Evolutionary conservation across 2,888 invertebrate species (phyloP), one percentile per base, ranked within the genome.

Genomic region (Thysanoteuthis rhombus): DNA sequence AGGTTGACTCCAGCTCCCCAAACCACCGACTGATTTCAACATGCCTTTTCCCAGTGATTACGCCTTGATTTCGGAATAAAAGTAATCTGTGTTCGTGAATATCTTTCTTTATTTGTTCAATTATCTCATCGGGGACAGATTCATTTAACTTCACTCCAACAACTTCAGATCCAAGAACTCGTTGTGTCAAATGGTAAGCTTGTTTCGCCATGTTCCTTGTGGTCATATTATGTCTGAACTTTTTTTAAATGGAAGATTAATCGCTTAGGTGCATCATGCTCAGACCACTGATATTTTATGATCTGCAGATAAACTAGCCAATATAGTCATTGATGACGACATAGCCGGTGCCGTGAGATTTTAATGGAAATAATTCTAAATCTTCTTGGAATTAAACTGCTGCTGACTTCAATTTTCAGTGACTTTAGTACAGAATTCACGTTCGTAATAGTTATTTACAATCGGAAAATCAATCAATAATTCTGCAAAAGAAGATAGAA

Each of bases 21-120:
- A 96, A 96, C 96, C 96, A 96, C 93, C 94, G 94, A 93, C 96
- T 95, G 19, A 96, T 96, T 93, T 95, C 95, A 10, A 96, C 96
- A 92, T 96, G 96, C 94, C 96, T 94, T 42, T 95, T 94, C 25
- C 95, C 96, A 58, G 94, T 95, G 32, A 96, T 94, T 0, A 94
- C 90, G 16, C 95, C 96, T 94, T 96, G 96, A 58, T 96, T 95
- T 94, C 96, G 95, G 94, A 96, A 96, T 36, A 96, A 95, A 40
- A 96, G 93, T 12, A 96, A 93, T 45, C 95, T 94, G 91, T 96
- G 95, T 93, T 96, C 95, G 93, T 95, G 95, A 3, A 96, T 95
- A 93, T 96, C 95, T 25, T 94, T 92, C 92, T 95, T 95, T 25
- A 96, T 95, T 93, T 95, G 94, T 6, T 96, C 94, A 22, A 96